These are phyloP conservation scores for Pocillopora grandis DNA, from an alignment of 92 coral and sea anemone species.

Conservation along the genomic window DNA sequence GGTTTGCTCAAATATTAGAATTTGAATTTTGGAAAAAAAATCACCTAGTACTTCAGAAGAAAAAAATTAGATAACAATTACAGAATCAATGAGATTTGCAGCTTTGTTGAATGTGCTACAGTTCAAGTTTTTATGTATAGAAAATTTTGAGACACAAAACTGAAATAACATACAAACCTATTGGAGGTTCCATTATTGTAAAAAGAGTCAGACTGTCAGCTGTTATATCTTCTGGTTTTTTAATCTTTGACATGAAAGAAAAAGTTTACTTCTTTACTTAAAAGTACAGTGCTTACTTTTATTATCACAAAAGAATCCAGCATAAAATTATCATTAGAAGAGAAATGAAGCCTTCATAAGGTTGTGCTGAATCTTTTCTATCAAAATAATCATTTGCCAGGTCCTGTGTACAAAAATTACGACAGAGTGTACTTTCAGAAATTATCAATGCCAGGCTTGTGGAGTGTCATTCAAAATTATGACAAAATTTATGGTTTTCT, in stretches of 20 bases:
- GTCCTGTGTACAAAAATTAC: too few species aligned
- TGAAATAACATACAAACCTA: slow-evolving; percentile 52
- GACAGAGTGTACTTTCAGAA: too few species aligned
- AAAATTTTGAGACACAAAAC: neutral
- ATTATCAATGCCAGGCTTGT: too few species aligned
- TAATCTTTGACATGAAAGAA: slow-evolving; percentile 49
- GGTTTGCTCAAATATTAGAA: neutral
- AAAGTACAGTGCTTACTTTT: neutral
- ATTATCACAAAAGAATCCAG: neutral
- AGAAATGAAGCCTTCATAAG: neutral
- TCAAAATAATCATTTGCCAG: too few species aligned
- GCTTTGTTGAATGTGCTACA: neutral
- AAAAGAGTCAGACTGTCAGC: slow-evolving; percentile 89
- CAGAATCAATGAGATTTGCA: too few species aligned
- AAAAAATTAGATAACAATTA: too few species aligned
- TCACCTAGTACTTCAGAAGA: neutral
- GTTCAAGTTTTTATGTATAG: neutral
- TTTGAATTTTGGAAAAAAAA: neutral
- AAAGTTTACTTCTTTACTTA: neutral
- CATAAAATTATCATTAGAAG: neutral
- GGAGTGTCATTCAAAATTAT: too few species aligned
- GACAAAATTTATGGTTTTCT: too few species aligned
- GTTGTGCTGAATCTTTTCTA: too few species aligned
- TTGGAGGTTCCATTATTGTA: slow-evolving; percentile 78
- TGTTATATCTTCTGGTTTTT: slow-evolving; percentile 80